Evolutionary conservation across 2,113 vertebrate species (phyloP).

Genomic region (Podiceps cristatus): DNA sequence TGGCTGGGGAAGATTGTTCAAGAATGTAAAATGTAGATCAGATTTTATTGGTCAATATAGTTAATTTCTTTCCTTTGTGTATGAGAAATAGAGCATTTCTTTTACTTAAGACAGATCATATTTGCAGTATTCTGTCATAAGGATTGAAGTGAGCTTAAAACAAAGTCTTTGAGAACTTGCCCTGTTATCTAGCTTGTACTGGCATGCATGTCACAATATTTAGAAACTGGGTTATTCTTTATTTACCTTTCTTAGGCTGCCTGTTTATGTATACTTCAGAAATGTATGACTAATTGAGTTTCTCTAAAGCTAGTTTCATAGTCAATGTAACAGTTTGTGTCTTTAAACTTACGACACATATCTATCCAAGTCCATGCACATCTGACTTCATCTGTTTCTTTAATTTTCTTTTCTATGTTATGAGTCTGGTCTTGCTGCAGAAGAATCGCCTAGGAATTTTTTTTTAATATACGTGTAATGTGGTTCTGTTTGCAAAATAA

Average conservation of each 20-base stretch:
- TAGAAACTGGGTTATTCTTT: not conserved
- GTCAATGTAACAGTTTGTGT: not conserved
- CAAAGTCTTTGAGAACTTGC: not conserved
- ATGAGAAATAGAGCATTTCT: not conserved
- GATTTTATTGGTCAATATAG: not conserved
- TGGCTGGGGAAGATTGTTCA: not conserved
- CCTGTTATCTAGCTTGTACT: not conserved
- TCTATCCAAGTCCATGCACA: not conserved
- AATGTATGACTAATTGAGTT: not conserved
- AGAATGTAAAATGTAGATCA: not conserved
- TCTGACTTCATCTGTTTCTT: not conserved
- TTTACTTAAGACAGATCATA: not conserved
- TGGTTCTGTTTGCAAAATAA: not conserved
- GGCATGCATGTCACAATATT: not conserved
- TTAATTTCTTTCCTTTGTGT: not conserved
- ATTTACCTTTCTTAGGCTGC: not conserved
- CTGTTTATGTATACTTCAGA: not conserved
- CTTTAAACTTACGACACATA: not conserved
- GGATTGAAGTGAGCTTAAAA: not conserved
- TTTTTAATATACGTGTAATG: not conserved
- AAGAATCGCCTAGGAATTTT: not conserved
- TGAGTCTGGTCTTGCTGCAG: not conserved
- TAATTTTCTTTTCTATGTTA: not conserved
- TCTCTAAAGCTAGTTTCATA: not conserved
- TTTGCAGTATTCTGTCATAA: not conserved